These are phyloP conservation scores for Meteorus sp. DNA, from an alignment of 1,140 invertebrate genomes.

Conservation along the genomic window DNA sequence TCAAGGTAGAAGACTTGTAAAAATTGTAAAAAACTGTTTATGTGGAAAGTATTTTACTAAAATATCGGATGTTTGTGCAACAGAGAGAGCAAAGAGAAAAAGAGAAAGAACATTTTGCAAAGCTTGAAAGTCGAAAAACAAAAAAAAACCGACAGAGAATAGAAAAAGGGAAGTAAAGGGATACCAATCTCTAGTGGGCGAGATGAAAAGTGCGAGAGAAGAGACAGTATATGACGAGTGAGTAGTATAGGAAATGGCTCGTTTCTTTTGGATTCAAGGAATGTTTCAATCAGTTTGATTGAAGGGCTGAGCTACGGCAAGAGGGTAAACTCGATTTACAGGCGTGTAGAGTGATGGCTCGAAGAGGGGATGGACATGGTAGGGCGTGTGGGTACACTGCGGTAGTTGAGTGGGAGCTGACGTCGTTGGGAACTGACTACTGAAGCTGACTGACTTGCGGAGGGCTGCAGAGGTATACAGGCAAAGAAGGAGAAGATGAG, in stretches of 20 bases:
- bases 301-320: conserved; percentile 60
- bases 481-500: conserved; percentile 31
- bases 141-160: too few species aligned
- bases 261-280: conserved; percentile 62
- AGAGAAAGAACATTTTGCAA: too few species aligned
- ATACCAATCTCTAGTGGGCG: too few species aligned
- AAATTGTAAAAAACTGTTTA: conserved; percentile 7
- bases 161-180: too few species aligned
- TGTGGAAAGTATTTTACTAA: conserved; percentile 12
- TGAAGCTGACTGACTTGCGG: too few species aligned
- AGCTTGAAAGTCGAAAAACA: too few species aligned
- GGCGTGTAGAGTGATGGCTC: conserved; percentile 41
- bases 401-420: conserved; percentile 23
- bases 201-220: conserved; percentile 21
- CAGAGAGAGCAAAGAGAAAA: conserved; percentile 19
- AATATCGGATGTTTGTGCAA: conserved; percentile 1
- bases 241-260: conserved; percentile 44
- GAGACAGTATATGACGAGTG: conserved; percentile 24
- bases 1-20: neutral
- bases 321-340: conserved; percentile 62
- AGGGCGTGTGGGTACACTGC: conserved; percentile 24
- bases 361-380: conserved; percentile 6
- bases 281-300: conserved; percentile 63
- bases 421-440: conserved; percentile 30
- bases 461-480: neutral